These are phyloP conservation scores for Odiellus spinosus DNA, from an alignment of 2,888 invertebrate species.

Conservation along the genomic window DNA sequence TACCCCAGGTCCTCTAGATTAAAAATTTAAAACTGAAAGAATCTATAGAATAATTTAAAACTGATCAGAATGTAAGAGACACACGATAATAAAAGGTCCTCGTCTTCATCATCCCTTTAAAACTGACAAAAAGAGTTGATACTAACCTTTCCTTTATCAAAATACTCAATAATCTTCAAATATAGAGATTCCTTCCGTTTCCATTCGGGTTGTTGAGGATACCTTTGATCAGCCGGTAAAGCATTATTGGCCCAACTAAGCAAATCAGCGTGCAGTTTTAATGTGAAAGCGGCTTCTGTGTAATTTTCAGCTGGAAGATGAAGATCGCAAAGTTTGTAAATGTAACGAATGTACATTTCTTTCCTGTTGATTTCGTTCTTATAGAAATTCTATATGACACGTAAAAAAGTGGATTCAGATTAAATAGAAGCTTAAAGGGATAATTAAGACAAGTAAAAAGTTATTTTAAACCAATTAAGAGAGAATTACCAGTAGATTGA, in stretches of 20 bases:
- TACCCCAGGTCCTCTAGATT: no score
- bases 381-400: conserved; percentile 88
- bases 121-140: no score
- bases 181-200: conserved; percentile 76
- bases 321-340: conserved; percentile 82
- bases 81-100: no score
- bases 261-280: conserved; percentile 82
- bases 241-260: conserved; percentile 50
- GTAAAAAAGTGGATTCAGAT: no score
- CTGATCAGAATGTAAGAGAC: no score
- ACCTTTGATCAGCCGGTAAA: conserved; percentile 30
- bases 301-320: conserved; percentile 82
- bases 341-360: conserved; percentile 88
- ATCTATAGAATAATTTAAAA: no score
- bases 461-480: no score
- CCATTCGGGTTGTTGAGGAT: conserved; percentile 65
- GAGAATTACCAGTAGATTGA: conserved; percentile 77
- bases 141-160: conserved; percentile 74
- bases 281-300: conserved; percentile 85
- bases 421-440: no score
- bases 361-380: conserved; percentile 87
- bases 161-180: conserved; percentile 73
- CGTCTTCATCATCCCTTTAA: no score
- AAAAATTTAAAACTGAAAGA: no score
- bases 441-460: no score